A percentile compares a stretch with the other conserved stretches of the same genome.
Conservation (phyloP, 2,113 vertebrate species). For the Cervus canadensis region DNA sequence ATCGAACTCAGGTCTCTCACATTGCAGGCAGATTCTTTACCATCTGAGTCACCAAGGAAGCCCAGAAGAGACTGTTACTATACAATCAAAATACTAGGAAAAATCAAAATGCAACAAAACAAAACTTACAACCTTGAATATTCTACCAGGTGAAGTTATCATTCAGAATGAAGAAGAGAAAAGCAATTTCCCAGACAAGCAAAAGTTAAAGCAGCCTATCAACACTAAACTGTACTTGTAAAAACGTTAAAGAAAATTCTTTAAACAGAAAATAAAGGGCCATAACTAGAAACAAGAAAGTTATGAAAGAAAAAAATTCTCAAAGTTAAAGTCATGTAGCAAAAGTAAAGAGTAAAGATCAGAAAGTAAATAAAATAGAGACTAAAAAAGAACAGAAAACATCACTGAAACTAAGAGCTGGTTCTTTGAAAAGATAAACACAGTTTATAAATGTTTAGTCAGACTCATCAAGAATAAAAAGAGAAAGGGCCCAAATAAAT, state of each 20-base stretch:
- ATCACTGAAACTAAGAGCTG: neutral
- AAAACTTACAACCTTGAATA: neutral
- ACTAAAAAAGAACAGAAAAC: neutral
- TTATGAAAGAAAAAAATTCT: neutral
- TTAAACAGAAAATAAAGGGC: neutral
- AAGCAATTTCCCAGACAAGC: neutral
- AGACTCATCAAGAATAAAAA: neutral
- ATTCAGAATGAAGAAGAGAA: neutral
- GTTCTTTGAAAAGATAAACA: neutral
- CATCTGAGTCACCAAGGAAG: neutral
- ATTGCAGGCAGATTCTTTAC: neutral
- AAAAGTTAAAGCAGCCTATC: neutral
- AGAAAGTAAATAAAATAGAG: neutral
- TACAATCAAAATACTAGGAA: neutral
- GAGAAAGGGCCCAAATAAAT: neutral
- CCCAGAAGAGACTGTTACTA: neutral
- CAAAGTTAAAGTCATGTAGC: neutral
- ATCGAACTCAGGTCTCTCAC: neutral
- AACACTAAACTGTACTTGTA: neutral
- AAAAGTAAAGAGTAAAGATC: neutral
- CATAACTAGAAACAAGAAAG: neutral
- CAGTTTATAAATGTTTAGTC: neutral
- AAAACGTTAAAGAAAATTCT: neutral
- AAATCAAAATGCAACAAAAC: neutral
- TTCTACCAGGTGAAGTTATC: neutral